These are phyloP conservation scores for Siniperca undulata DNA, from an alignment of 2,797 vertebrate genomes.

Conservation along the genomic window DNA sequence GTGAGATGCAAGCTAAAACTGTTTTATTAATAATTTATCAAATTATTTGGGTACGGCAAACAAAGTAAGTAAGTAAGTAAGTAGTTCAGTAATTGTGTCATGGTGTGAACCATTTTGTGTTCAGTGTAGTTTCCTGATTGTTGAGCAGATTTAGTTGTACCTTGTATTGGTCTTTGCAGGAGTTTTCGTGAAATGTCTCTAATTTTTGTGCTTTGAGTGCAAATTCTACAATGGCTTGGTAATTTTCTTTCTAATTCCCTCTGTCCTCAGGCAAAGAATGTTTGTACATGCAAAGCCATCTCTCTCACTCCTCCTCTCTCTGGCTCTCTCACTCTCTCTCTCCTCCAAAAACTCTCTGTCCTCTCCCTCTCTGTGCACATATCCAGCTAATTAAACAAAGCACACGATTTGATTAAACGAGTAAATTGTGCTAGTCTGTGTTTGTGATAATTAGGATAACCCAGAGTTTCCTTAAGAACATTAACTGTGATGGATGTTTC, in stretches of 20 bases:
- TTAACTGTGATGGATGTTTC: constrained; percentile 81
- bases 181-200: constrained; percentile 67
- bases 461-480: constrained; percentile 81
- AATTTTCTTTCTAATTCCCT: constrained; percentile 85
- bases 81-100: neutral
- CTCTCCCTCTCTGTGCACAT: constrained; percentile 73
- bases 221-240: constrained; percentile 78
- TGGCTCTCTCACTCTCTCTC: constrained; percentile 51
- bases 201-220: constrained; percentile 81
- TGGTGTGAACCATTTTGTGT: constrained; percentile 32
- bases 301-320: constrained; percentile 59
- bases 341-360: constrained; percentile 49
- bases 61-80: neutral
- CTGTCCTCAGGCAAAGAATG: constrained; percentile 81
- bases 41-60: constrained; percentile 6
- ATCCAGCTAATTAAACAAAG: constrained; percentile 86
- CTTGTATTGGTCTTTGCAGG: constrained; percentile 64
- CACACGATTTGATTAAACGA: constrained; percentile 85
- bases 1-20: neutral
- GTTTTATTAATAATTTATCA: neutral
- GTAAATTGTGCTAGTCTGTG: constrained; percentile 84
- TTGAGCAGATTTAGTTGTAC: constrained; percentile 57
- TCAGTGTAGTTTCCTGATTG: constrained; percentile 49
- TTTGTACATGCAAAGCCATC: constrained; percentile 75
- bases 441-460: constrained; percentile 83